Evolutionary conservation across 2,113 vertebrate genomes (phyloP).

Genomic region (Xiphophorus maculatus): DNA sequence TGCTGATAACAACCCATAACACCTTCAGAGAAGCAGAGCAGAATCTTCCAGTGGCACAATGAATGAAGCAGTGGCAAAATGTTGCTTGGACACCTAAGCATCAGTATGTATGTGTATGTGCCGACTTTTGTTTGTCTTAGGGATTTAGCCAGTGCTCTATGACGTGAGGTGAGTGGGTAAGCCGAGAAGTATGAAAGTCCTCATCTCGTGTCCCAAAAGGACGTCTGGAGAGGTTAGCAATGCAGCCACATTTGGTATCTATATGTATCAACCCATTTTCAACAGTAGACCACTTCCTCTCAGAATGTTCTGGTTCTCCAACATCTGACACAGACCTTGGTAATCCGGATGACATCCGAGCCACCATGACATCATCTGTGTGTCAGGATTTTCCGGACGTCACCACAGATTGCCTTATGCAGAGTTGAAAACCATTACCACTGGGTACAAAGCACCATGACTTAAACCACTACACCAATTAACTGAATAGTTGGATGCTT

Average conservation of each 20-base stretch:
- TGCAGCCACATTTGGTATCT: conserved; percentile 74
- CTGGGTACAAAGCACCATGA: no score
- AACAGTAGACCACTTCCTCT: no score
- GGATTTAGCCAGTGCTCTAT: background rate
- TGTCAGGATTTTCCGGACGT: background rate
- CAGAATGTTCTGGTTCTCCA: background rate
- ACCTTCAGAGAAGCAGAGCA: conserved; percentile 78
- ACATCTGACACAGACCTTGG: background rate
- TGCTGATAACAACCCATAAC: conserved; percentile 84
- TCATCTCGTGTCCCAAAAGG: conserved; percentile 62
- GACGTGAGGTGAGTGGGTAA: conserved; percentile 47
- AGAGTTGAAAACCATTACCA: background rate
- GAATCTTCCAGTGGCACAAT: conserved; percentile 70
- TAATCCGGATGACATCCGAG: background rate
- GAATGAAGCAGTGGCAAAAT: conserved; percentile 54
- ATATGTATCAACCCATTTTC: no score
- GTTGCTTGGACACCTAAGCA: background rate
- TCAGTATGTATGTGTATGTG: conserved; percentile 2
- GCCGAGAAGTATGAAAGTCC: conserved; percentile 55
- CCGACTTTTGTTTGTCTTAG: background rate
- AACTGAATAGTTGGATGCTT: no score
- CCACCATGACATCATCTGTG: background rate
- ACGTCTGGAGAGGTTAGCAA: conserved; percentile 78
- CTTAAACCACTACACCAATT: no score
- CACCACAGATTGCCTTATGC: background rate